These are phyloP conservation scores for Potamarius usumacintae DNA, from an alignment of 2,113 vertebrate species.

Conservation along the genomic window DNA sequence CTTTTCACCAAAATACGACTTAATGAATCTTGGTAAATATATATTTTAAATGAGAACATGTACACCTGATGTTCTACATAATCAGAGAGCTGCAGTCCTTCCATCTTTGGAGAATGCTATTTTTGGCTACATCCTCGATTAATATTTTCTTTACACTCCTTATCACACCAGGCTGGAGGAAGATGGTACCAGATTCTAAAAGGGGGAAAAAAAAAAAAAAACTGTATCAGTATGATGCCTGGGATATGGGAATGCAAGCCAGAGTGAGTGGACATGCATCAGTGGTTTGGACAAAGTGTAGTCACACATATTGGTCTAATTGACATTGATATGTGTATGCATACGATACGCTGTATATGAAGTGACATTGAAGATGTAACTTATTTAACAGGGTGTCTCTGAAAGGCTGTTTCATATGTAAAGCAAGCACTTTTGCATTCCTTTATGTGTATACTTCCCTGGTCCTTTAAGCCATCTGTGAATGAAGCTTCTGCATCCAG, in stretches of 20 bases:
- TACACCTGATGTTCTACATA: slow-evolving; percentile 3
- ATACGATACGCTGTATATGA: neutral
- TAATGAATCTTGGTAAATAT: slow-evolving; percentile 22
- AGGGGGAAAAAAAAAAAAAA: neutral
- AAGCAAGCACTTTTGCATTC: neutral
- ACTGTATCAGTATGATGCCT: neutral
- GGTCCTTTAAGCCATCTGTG: neutral
- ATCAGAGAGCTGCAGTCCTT: slow-evolving; percentile 11
- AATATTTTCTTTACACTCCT: neutral
- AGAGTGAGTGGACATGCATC: neutral
- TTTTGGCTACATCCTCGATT: slow-evolving; percentile 36
- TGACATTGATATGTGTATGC: neutral
- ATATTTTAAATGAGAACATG: slow-evolving; percentile 10
- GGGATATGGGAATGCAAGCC: neutral
- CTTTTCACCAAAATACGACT: neutral
- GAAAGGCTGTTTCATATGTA: neutral
- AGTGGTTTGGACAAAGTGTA: neutral
- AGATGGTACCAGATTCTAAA: neutral
- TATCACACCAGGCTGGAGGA: slow-evolving; percentile 10
- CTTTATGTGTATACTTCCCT: neutral
- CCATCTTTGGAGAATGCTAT: slow-evolving; percentile 38
- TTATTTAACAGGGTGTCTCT: neutral
- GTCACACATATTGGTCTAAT: neutral
- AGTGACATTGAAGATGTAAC: neutral
- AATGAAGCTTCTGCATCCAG: neutral